Conservation (phyloP, 1,140 invertebrate species). For the Drosophila navojoa region DNA sequence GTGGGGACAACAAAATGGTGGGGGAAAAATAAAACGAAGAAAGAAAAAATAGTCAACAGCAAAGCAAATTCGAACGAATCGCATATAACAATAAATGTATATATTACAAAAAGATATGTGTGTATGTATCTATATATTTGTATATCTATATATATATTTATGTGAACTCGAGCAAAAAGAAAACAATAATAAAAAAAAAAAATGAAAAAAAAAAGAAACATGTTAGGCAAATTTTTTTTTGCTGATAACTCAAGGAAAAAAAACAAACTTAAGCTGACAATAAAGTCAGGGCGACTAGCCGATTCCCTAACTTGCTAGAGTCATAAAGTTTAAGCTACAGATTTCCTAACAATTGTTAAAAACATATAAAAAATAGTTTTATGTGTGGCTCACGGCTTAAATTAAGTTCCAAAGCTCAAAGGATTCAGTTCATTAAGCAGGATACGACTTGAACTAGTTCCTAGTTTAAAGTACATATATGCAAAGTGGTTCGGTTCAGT, state of each 20-base stretch:
- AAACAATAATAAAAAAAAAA: constrained; percentile 29
- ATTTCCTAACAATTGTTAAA: too few relatives aligned
- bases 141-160: constrained; percentile 5
- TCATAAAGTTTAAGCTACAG: not conserved
- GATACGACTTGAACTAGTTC: too few relatives aligned
- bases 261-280: not conserved
- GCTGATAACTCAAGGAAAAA: constrained; percentile 50
- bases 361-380: too few relatives aligned
- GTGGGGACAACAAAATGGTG: constrained; percentile 45
- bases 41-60: constrained; percentile 34
- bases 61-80: constrained; percentile 26
- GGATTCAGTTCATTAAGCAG: too few relatives aligned
- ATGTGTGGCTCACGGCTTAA: too few relatives aligned
- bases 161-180: constrained; percentile 26
- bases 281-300: not conserved
- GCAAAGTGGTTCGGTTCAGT: too few relatives aligned
- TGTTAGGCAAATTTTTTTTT: constrained; percentile 47
- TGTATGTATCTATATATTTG: not conserved
- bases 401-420: too few relatives aligned
- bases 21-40: not conserved
- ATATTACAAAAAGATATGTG: constrained; percentile 6
- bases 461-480: too few relatives aligned
- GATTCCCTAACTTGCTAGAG: constrained; percentile 5
- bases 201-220: constrained; percentile 52
- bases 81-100: not conserved